Evolutionary conservation across 2,113 vertebrate species (phyloP), one percentile per base, ranked within the genome.

Genomic region (Lipophrys pholis): DNA sequence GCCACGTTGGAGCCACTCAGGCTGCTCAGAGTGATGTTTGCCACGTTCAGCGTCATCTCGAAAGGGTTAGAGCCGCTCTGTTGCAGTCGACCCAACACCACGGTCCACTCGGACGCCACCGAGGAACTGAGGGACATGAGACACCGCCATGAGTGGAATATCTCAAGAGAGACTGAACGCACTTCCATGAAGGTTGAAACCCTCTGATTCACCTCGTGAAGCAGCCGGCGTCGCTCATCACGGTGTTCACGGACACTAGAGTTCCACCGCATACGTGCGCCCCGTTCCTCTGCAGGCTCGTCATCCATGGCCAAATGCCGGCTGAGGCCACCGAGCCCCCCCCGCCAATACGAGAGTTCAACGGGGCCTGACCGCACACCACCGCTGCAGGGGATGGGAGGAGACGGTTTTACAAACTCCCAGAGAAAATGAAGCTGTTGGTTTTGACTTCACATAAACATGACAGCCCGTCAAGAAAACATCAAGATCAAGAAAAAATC

Each of bases 271-370:
- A 95, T 7, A 92, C 11, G 1, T 95, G 94, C 0, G 0, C 0
- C 0, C 85, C 49, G 0, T 73, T 8, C 0, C 51, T 35, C 63
- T 92, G 93, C 30, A 95, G 58, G 73, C 94, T 95, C 30, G 91
- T 94, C 79, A 95, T 93, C 95, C 94, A 95, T 0, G 95, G 94
- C 94, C 94, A 95, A 1, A 11, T 6, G 1, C 59, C 87, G 0
- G 61, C 55, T 0, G 62, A 17, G 1, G 12, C 45, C 43, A 86
- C 78, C 0, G 72, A 69, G 38, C 3, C 50, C 42, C 53, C 71
- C 8, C 53, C 60, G 5, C 12, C 6, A 8, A 79, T 6, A 17
- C 73, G 63, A 0, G 61, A 41, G 43, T 89, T 92, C 11, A 49
- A 1, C 0, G 45, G 39, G 1, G 75, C 85, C 5, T 2, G 48